Percentiles rank a stretch among this genome's conserved stretches.
Conservation (phyloP, 2,113 vertebrate species). For the Myiopsitta monachus region DNA sequence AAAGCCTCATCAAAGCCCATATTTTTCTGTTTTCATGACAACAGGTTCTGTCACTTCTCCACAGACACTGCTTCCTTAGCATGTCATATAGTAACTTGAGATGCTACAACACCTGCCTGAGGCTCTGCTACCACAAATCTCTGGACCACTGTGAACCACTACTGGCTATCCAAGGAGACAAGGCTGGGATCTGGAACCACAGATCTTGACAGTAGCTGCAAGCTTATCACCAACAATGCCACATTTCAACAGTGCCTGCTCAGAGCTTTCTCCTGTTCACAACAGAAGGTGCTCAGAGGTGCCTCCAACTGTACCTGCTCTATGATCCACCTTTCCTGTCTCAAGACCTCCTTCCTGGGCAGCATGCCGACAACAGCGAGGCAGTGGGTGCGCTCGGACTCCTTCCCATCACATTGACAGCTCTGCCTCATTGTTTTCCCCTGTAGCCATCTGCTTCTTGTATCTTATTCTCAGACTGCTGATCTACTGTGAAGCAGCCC, state of each 20-base stretch:
- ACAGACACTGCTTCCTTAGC: not conserved
- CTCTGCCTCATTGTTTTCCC: constrained; percentile 52
- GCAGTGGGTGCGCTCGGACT: not conserved
- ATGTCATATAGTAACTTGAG: not conserved
- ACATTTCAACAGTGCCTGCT: not conserved
- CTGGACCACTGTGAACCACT: not conserved
- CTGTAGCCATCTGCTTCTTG: constrained; percentile 33
- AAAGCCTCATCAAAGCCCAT: not conserved
- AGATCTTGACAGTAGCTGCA: not conserved
- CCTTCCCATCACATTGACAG: constrained; percentile 7
- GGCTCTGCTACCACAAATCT: not conserved
- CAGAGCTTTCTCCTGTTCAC: not conserved
- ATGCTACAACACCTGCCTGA: not conserved
- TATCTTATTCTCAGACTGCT: constrained; percentile 21
- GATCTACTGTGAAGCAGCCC: constrained; percentile 37
- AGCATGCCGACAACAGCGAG: not conserved
- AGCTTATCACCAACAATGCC: not conserved
- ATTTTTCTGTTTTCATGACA: not conserved
- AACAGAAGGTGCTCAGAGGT: not conserved
- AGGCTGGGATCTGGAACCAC: not conserved
- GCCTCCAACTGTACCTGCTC: not conserved
- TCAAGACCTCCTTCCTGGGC: not conserved
- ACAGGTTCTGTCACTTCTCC: not conserved
- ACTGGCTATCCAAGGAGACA: not conserved
- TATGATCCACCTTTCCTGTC: not conserved